phyloP scores from a whole-genome alignment of 1,140 invertebrate species.

The Carcinoscorpius rotundicauda region DNA sequence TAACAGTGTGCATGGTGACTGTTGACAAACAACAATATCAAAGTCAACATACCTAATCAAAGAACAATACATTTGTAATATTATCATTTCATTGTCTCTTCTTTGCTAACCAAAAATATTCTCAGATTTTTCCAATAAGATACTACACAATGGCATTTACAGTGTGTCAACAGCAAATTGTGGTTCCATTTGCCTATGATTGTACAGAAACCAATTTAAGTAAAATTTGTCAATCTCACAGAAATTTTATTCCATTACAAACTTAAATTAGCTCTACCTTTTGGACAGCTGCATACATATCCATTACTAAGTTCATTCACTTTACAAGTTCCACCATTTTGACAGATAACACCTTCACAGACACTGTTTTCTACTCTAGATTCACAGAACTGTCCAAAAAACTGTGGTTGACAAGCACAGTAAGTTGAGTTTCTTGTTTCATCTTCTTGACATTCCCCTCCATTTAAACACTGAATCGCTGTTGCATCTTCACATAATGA shows the following conservation, averaged over 20 bases:
- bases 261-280: constrained; percentile 72
- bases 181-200: too few relatives aligned
- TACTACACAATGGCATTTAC: too few relatives aligned
- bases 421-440: constrained; percentile 29
- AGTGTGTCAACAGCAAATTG: too few relatives aligned
- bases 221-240: too few relatives aligned
- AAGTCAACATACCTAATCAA: too few relatives aligned
- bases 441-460: constrained; percentile 38
- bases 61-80: too few relatives aligned
- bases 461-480: constrained; percentile 28
- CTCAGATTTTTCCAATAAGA: too few relatives aligned
- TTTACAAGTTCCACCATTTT: constrained; percentile 29
- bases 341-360: constrained; percentile 28
- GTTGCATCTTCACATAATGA: constrained; percentile 34
- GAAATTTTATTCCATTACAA: constrained; percentile 48
- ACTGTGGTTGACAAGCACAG: constrained; percentile 41
- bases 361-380: constrained; percentile 28
- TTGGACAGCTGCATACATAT: constrained; percentile 49
- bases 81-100: too few relatives aligned
- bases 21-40: too few relatives aligned
- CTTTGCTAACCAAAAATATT: too few relatives aligned
- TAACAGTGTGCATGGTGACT: too few relatives aligned
- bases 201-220: too few relatives aligned
- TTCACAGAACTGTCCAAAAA: constrained; percentile 29
- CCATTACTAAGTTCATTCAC: constrained; percentile 12